Evolutionary conservation across 1,140 invertebrate genomes (phyloP).

Genomic region (Macrotrachela quadricornifera): DNA sequence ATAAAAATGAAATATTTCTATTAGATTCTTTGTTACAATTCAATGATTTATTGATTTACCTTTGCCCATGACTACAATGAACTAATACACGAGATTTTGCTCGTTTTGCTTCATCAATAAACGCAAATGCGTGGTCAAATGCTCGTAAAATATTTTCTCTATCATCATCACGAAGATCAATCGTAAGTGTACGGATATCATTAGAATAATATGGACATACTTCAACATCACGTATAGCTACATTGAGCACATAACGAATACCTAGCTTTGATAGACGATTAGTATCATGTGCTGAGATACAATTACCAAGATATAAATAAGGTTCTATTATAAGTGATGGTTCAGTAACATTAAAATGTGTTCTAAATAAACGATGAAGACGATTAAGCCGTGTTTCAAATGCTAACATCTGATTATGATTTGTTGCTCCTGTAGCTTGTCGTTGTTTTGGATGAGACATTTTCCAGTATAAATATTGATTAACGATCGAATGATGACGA

Average conservation of each 20-base stretch:
- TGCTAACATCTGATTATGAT: no score
- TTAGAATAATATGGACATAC: no score
- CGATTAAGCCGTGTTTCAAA: no score
- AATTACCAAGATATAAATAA: neutral
- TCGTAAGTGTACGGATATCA: neutral
- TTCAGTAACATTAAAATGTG: neutral
- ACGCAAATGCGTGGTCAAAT: neutral
- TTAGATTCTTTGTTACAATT: no score
- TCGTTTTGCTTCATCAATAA: neutral
- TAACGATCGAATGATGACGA: no score
- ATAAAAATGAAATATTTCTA: no score
- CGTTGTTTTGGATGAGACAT: no score
- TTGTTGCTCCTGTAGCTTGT: no score
- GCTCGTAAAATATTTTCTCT: neutral
- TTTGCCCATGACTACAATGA: neutral
- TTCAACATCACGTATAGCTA: neutral
- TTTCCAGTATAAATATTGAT: no score
- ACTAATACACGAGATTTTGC: neutral
- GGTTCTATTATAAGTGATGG: neutral
- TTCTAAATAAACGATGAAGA: no score
- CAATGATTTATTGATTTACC: no score
- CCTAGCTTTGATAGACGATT: neutral
- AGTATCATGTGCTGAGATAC: neutral
- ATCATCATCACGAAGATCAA: neutral
- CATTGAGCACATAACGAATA: neutral